phyloP scores from a whole-genome alignment of 2,888 invertebrate species.

The Orthonevra nobilis region DNA sequence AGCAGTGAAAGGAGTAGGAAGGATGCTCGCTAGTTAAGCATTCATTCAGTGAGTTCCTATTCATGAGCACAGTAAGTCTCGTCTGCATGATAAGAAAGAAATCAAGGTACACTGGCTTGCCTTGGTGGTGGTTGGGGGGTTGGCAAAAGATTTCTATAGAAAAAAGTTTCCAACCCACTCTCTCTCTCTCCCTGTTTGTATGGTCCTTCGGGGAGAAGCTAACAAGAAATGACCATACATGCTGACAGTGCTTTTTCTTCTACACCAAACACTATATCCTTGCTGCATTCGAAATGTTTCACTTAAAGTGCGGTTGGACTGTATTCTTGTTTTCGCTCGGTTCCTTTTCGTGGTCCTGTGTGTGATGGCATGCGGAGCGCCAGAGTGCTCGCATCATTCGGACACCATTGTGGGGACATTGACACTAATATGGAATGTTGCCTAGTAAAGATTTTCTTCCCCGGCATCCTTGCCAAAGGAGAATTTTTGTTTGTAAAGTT shows the following conservation, averaged over 20 bases:
- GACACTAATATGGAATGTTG: constrained; percentile 39
- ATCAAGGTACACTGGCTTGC: constrained; percentile 26
- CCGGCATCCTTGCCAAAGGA: not conserved
- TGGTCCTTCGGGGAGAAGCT: constrained; percentile 39
- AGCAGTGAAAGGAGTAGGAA: constrained; percentile 2
- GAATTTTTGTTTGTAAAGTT: constrained; percentile 8
- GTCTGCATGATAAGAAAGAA: constrained; percentile 52
- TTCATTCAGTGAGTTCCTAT: constrained; percentile 43
- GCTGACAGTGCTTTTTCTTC: constrained; percentile 8
- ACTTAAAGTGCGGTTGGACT: constrained; percentile 31
- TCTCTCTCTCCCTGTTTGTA: not conserved
- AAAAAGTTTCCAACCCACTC: not conserved
- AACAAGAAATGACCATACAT: constrained; percentile 57
- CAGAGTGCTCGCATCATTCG: not conserved
- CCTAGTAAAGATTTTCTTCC: constrained; percentile 33
- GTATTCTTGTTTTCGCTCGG: not conserved
- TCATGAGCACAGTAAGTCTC: constrained; percentile 37
- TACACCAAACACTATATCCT: constrained; percentile 37
- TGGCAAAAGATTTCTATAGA: constrained; percentile 36
- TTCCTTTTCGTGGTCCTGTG: not conserved
- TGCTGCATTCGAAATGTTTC: constrained; percentile 48
- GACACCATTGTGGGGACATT: constrained; percentile 29
- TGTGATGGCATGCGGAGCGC: constrained; percentile 13
- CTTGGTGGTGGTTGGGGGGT: no score
- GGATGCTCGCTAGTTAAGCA: constrained; percentile 50